A percentile compares a stretch with the other conserved stretches of the same genome.
Conservation (phyloP, 2,113 vertebrate species). For the Lathamus discolor region DNA sequence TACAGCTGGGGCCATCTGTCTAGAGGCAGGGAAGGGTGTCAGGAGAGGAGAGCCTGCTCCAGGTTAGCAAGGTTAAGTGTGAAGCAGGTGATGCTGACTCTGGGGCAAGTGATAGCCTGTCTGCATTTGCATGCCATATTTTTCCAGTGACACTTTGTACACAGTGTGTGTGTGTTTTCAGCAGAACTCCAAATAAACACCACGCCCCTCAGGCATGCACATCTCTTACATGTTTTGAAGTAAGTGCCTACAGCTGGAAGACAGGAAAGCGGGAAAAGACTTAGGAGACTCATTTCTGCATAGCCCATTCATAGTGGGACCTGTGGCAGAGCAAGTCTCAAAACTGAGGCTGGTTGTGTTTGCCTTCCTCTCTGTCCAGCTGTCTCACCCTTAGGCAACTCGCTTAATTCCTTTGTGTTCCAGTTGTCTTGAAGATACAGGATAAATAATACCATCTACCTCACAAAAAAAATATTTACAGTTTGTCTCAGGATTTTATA, state of each 20-base stretch:
- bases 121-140: background rate
- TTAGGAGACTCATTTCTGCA: background rate
- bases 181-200: background rate
- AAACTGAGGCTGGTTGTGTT: background rate
- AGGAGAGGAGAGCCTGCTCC: background rate
- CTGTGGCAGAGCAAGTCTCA: background rate
- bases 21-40: background rate
- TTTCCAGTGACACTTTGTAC: background rate
- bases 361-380: background rate
- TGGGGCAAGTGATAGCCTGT: slow-evolving; percentile 13
- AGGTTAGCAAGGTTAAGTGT: background rate
- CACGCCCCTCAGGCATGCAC: background rate
- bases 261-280: background rate
- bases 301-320: background rate
- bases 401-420: background rate
- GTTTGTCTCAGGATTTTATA: background rate
- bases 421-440: background rate
- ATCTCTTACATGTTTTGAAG: background rate
- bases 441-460: background rate
- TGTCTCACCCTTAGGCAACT: background rate
- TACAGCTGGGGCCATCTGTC: slow-evolving; percentile 12
- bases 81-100: slow-evolving; percentile 8
- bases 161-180: background rate
- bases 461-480: background rate
- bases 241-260: background rate